Percentiles rank a stretch among this genome's conserved stretches.
Evolutionary conservation across 2,113 vertebrate species (phyloP).

Genomic region (Lichenostomus cassidix): DNA sequence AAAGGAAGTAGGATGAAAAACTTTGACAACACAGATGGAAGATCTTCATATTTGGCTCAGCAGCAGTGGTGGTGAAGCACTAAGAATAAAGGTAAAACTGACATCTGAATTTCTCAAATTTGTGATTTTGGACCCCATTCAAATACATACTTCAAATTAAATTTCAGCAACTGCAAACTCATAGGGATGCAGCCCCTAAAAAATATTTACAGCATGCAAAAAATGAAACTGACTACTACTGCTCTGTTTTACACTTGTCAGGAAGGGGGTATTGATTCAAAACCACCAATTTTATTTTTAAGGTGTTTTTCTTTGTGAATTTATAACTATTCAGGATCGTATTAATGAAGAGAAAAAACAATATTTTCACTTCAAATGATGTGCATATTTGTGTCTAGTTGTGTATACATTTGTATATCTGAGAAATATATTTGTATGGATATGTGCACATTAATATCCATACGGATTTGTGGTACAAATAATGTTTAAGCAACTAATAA

Average conservation of each 20-base stretch:
- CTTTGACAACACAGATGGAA: background rate
- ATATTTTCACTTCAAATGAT: background rate
- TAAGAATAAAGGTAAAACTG: background rate
- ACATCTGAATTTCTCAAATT: background rate
- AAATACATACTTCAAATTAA: background rate
- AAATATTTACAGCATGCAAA: background rate
- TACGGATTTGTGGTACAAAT: background rate
- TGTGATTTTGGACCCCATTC: background rate
- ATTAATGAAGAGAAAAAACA: background rate
- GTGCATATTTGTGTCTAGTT: background rate
- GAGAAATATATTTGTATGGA: background rate
- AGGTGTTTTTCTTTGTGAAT: background rate
- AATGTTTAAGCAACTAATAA: background rate
- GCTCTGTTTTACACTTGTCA: background rate
- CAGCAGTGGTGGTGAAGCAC: accelerated
- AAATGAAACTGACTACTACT: background rate
- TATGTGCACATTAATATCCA: background rate
- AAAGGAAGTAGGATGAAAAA: background rate
- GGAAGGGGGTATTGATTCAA: background rate
- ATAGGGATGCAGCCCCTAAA: background rate
- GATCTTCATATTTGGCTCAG: background rate
- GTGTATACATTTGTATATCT: background rate
- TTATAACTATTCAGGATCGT: background rate
- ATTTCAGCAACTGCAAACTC: background rate
- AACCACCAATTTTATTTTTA: background rate